Evolutionary conservation across 2,797 vertebrate species (phyloP).

Genomic region (Urocyon cinereoargenteus): DNA sequence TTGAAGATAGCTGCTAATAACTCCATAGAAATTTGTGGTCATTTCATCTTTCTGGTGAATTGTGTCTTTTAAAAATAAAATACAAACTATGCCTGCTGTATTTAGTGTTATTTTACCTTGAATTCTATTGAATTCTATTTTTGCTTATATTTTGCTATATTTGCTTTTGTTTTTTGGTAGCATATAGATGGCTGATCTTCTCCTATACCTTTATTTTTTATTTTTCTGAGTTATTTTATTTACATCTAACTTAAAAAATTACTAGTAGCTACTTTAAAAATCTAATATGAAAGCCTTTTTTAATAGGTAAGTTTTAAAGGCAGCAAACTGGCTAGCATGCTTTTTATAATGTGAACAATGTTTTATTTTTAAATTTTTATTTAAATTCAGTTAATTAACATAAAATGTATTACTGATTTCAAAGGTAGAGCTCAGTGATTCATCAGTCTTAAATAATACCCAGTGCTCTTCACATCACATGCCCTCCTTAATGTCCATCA

Average conservation of each 20-base stretch:
- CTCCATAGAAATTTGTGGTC: not conserved
- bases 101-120: not conserved
- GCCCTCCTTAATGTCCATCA: no score
- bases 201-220: not conserved
- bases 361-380: not conserved
- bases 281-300: not conserved
- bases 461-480: no score
- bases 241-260: slow-evolving; percentile 31
- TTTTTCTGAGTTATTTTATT: slow-evolving; percentile 20
- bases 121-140: slow-evolving; percentile 58
- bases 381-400: no score
- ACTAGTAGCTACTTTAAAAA: not conserved
- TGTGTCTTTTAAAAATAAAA: not conserved
- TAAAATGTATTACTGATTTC: no score
- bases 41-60: slow-evolving; percentile 8
- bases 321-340: not conserved
- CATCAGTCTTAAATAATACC: no score
- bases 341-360: not conserved
- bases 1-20: slow-evolving; percentile 42
- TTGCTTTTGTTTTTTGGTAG: slow-evolving; percentile 34
- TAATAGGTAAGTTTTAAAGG: not conserved
- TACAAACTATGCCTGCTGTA: not conserved
- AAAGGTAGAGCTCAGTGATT: no score
- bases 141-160: not conserved
- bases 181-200: not conserved